Base-by-base conservation (phyloP, 2,113 vertebrate species). In the Microtus pennsylvanicus region DNA sequence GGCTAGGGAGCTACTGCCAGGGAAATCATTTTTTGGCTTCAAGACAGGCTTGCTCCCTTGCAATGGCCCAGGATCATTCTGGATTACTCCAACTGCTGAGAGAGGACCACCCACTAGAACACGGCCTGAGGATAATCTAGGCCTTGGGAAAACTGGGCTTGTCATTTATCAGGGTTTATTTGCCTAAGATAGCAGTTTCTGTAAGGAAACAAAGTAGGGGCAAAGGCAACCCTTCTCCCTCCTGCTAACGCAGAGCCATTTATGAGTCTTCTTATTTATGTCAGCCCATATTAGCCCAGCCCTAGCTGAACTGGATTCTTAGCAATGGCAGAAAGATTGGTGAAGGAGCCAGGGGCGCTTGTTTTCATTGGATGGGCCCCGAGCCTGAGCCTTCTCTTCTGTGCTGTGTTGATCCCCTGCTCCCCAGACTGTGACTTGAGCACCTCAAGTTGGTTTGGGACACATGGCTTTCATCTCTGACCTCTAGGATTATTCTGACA, bases 61-160 rank as follows among this genome's bases (percentile, higher is more conserved):
- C 63, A 35, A n/a, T 82, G 50, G 75, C 67, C 76, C 12, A 12
- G 94, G 88, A 94, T 96, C 90, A 75, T 85, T 93, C 88, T 17
- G 88, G 97, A 96, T 96, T 94, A 97, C 63, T 33, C 74, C 3
- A 87, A 14, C 78, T 70, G 94, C 47, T 74, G 75, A 88, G 81
- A 85, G 90, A 95, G 45, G 97, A 92, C 96, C 96, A 96, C 90
- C 96, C 96, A 97, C 85, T 50, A 82, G n/a, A 96, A 58, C 65
- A 33, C 80, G 75, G 65, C 74, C 52, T 6, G 65, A n/a, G 81
- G 75, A 28, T 67, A 55, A 89, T 0, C 12, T 35, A 47, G 55
- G 61, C 72, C 61, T 89, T 96, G 94, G 86, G 90, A 90, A 97
- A 87, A 88, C 26, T 2, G 70, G 67, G 50, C 33, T 90, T 89